Conservation (phyloP, 2,113 vertebrate genomes). For the Mionectes macconnelli region DNA sequence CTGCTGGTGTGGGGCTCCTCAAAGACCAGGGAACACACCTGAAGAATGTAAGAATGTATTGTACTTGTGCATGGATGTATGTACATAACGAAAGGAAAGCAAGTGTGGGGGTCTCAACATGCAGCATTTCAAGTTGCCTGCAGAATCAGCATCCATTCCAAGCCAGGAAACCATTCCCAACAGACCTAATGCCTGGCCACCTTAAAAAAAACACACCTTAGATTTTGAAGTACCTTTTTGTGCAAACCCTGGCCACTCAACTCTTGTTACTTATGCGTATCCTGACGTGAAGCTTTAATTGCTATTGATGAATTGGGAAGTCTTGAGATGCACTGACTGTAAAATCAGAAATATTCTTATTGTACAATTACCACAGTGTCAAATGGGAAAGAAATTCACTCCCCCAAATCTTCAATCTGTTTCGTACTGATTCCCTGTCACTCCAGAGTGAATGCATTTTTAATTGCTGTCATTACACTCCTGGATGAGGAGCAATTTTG, state of each 20-base stretch:
- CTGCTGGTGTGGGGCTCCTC: neutral
- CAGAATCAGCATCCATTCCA: neutral
- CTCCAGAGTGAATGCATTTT: neutral
- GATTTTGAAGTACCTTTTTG: neutral
- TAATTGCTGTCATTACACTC: slow-evolving; percentile 6
- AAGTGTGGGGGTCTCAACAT: neutral
- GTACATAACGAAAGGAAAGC: neutral
- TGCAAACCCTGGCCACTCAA: neutral
- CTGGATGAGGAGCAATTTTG: neutral
- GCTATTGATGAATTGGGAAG: neutral
- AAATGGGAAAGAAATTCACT: neutral
- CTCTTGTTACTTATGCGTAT: neutral
- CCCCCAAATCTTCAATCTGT: neutral
- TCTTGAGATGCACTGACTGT: neutral
- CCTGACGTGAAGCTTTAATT: neutral
- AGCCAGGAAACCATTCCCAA: neutral
- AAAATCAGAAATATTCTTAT: neutral
- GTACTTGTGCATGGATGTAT: neutral
- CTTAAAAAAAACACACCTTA: neutral
- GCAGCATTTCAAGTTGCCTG: neutral
- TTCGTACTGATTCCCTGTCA: neutral
- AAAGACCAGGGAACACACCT: neutral
- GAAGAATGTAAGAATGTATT: neutral
- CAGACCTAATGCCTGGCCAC: neutral
- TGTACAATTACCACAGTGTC: neutral